These are phyloP conservation scores for Catostylus mosaicus DNA, from an alignment of 30 jellyfish, hydroid and myxozoan species.

Conservation along the genomic window DNA sequence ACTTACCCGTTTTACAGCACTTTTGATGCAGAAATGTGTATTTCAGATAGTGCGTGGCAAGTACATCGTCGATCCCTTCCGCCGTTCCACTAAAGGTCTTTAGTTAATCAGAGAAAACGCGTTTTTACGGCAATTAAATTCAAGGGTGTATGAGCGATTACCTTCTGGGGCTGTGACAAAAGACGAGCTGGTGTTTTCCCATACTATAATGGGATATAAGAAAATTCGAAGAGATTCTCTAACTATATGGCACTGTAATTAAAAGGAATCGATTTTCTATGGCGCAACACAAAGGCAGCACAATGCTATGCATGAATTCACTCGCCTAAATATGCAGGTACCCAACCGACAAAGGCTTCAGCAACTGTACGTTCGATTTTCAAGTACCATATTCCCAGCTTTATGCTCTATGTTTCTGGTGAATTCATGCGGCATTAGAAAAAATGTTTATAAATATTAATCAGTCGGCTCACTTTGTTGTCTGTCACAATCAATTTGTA, in stretches of 20 bases:
- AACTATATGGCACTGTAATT: constrained; percentile 23
- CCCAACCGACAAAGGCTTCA: constrained; percentile 47
- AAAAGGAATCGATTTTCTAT: constrained; percentile 5
- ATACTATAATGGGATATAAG: constrained; percentile 29
- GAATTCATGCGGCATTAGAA: constrained; percentile 38
- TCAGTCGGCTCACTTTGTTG: constrained; percentile 32
- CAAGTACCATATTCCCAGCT: constrained; percentile 49
- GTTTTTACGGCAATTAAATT: background rate
- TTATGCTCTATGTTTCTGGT: constrained; percentile 5
- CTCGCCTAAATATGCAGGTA: constrained; percentile 24
- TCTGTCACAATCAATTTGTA: background rate
- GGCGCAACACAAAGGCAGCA: constrained; percentile 46
- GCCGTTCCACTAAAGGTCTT: no score
- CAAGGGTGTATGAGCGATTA: background rate
- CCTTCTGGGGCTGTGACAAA: background rate
- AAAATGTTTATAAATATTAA: constrained; percentile 11
- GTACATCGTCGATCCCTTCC: no score
- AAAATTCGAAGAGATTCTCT: constrained; percentile 27
- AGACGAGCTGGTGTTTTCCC: constrained; percentile 53
- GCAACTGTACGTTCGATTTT: background rate
- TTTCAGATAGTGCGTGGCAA: no score
- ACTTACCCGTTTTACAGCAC: no score
- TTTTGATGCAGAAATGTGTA: no score
- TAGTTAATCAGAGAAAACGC: no score
- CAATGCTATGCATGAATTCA: constrained; percentile 28